These are phyloP conservation scores for Porites lobata DNA, from an alignment of 92 coral and sea anemone genomes.

Conservation along the genomic window DNA sequence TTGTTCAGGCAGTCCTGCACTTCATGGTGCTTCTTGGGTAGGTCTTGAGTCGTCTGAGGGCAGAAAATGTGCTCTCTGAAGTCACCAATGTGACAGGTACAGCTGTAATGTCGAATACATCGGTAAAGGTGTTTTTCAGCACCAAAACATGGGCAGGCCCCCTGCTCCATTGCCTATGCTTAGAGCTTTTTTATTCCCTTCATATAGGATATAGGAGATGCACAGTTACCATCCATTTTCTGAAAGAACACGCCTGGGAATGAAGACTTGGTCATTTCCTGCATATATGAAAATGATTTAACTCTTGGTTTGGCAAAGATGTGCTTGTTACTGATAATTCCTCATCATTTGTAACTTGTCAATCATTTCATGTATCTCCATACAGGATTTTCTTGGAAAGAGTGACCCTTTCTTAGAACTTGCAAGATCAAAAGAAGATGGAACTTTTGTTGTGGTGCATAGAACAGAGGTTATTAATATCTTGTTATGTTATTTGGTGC, in stretches of 20 bases:
- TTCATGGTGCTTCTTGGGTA: too few species aligned
- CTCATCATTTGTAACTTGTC: background rate
- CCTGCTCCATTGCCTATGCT: too few species aligned
- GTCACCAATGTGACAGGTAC: too few species aligned
- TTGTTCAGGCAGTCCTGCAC: too few species aligned
- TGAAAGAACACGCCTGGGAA: background rate
- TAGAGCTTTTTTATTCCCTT: too few species aligned
- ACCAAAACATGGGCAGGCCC: too few species aligned
- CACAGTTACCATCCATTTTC: background rate
- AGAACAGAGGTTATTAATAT: conserved; percentile 88
- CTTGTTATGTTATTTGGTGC: background rate
- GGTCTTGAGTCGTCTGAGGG: too few species aligned
- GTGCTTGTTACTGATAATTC: background rate
- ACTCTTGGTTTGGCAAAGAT: too few species aligned
- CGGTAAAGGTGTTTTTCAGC: too few species aligned
- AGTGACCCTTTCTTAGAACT: conserved; percentile 97
- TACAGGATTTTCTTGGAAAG: conserved; percentile 98
- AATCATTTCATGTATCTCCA: background rate
- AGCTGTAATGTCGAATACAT: too few species aligned
- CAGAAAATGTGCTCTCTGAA: too few species aligned
- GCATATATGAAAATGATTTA: too few species aligned
- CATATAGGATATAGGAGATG: background rate
- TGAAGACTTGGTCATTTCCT: background rate
- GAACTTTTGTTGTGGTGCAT: conserved; percentile 92
- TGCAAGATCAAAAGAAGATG: conserved; percentile 92